Conservation (phyloP, 2,797 vertebrate species). For the Vultur gryphus region DNA sequence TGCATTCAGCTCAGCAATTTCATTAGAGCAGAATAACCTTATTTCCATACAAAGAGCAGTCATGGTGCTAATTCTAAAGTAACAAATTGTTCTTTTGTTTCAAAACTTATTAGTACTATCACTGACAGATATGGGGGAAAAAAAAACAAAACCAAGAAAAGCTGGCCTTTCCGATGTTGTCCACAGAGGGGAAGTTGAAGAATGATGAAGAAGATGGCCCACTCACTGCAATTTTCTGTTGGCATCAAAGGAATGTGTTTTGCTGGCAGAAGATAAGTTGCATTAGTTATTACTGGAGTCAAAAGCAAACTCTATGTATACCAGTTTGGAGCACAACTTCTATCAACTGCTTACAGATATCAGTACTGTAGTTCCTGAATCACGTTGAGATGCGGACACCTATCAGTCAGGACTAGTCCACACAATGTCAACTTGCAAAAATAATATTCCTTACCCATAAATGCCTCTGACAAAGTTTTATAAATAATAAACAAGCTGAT, state of each 20-base stretch:
- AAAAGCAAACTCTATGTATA: background rate
- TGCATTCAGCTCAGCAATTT: constrained; percentile 47
- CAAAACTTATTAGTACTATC: background rate
- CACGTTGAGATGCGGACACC: background rate
- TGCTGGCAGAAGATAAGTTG: background rate
- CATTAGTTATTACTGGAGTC: background rate
- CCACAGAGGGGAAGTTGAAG: background rate
- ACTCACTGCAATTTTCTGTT: constrained; percentile 18
- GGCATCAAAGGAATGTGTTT: background rate
- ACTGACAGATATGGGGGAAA: background rate
- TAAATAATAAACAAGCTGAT: background rate
- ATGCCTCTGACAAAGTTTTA: background rate
- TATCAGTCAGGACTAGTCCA: background rate
- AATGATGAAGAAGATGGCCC: background rate
- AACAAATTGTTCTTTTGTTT: constrained; percentile 39
- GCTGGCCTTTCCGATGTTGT: background rate
- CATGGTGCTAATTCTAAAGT: constrained; percentile 33
- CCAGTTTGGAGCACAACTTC: background rate
- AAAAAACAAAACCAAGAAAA: background rate
- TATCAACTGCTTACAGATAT: background rate
- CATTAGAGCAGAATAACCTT: constrained; percentile 37
- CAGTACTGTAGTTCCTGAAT: background rate
- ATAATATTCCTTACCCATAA: background rate
- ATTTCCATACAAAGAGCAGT: constrained; percentile 45
- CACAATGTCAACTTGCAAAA: background rate